Evolutionary conservation across 2,888 invertebrate genomes (phyloP), one percentile per base, ranked within the genome.

Genomic region (Drosophila paranaensis): DNA sequence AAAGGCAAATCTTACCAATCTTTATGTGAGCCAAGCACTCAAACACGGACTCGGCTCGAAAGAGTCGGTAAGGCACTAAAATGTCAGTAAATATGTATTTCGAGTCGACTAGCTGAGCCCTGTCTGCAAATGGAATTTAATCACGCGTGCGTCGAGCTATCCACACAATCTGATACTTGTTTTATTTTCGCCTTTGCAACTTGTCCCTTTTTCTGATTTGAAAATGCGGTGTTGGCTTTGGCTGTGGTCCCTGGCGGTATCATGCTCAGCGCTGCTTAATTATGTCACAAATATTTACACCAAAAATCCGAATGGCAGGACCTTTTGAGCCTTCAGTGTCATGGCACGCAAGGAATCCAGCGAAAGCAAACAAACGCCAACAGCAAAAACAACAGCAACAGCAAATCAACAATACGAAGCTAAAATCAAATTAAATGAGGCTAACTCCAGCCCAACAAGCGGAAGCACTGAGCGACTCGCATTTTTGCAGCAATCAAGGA

Each of bases 231-330:
- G 48, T 14, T 20, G 48, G 27, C 35, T 20, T 5, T 43, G 43
- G 45, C 25, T 13, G 10, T 43, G 43, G 77, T 76, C 74, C 66
- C 67, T 69, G 71, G 64, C 62, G 71, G 68, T 74, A 75, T 79
- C 79, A 79, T 68, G 77, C 71, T 66, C 65, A 74, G 74, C 78
- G 65, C 67, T 65, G 79, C 89, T 88, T 87, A 87, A 87, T 87
- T 86, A 86, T 86, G 86, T 89, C 88, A 88, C 86, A 87, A 87
- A 87, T 89, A 87, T 89, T 87, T 89, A 87, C 89, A 87, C 85
- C 88, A 70, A 74, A 64, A 68, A 69, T 30, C 57, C 50, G 60
- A 71, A 62, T 63, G 70, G 69, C 73, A 76, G 71, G 71, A 68
- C 87, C 78, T 74, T 85, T 69, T 50, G 57, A 50, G 61, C 77